Conservation (phyloP, 2,113 vertebrate genomes). For the Eudorcas thomsonii region DNA sequence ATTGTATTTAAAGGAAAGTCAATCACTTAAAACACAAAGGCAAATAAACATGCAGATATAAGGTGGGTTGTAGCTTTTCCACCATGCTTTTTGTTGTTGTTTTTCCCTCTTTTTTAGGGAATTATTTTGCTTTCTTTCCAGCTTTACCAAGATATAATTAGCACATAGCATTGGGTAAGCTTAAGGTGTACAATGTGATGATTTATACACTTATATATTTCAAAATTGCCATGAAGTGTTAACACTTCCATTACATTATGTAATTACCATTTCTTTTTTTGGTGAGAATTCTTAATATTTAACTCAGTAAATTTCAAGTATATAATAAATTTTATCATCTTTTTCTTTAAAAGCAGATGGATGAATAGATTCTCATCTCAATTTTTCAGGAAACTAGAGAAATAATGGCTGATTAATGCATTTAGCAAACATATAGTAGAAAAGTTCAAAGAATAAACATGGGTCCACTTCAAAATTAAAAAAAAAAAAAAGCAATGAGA, state of each 20-base stretch:
- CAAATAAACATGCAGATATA: not conserved
- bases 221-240: not conserved
- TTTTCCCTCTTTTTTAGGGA: not conserved
- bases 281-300: not conserved
- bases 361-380: not conserved
- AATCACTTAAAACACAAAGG: not conserved
- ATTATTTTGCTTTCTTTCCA: not conserved
- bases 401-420: not conserved
- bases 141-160: not conserved
- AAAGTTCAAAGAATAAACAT: slow-evolving; percentile 74
- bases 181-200: not conserved
- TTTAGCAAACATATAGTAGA: slow-evolving; percentile 55
- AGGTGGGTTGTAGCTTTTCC: not conserved
- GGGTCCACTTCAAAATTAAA: slow-evolving; percentile 9
- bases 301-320: not conserved
- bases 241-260: not conserved
- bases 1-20: not conserved
- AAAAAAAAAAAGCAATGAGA: not conserved
- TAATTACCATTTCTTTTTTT: not conserved
- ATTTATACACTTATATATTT: not conserved
- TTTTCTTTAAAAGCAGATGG: not conserved
- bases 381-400: not conserved
- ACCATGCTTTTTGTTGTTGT: not conserved
- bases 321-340: not conserved
- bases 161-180: not conserved